Evolutionary conservation across 1,140 invertebrate species (phyloP).

Genomic region (Pseudoatta argentina): DNA sequence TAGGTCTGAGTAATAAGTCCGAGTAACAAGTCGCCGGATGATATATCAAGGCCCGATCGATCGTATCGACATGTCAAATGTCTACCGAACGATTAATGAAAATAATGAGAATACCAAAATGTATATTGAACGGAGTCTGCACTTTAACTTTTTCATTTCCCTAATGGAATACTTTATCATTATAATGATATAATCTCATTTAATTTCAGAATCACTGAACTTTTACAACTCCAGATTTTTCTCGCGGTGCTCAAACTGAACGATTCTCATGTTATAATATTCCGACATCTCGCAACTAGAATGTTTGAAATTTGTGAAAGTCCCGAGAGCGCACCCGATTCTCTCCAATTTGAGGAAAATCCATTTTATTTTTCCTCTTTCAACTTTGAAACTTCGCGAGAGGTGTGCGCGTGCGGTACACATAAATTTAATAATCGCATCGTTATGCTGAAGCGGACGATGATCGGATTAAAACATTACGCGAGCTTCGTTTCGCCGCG

Average conservation of each 20-base stretch:
- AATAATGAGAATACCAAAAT: background rate
- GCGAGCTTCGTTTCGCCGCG: constrained; percentile 54
- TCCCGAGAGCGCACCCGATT: constrained; percentile 9
- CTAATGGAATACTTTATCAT: background rate
- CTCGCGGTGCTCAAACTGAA: background rate
- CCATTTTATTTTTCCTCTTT: background rate
- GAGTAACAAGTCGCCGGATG: constrained; percentile 27
- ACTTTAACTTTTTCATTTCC: constrained; percentile 1
- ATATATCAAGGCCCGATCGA: constrained; percentile 32
- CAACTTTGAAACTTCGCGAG: constrained; percentile 13
- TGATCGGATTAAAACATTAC: constrained; percentile 59
- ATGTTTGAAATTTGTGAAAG: constrained; percentile 17
- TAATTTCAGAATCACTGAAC: constrained; percentile 2
- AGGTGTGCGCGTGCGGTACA: constrained; percentile 17
- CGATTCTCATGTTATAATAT: constrained; percentile 6
- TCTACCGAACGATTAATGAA: background rate
- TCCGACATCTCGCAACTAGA: background rate
- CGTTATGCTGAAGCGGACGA: constrained; percentile 43
- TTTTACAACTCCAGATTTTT: background rate
- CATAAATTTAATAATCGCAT: constrained; percentile 58
- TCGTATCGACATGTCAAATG: constrained; percentile 12
- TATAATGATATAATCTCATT: background rate
- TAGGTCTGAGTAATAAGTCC: constrained; percentile 28
- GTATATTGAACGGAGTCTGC: no score
- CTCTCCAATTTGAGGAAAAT: constrained; percentile 34